Evolutionary conservation across 2,888 invertebrate genomes (phyloP).

Genomic region (Drosophila kuntzei): DNA sequence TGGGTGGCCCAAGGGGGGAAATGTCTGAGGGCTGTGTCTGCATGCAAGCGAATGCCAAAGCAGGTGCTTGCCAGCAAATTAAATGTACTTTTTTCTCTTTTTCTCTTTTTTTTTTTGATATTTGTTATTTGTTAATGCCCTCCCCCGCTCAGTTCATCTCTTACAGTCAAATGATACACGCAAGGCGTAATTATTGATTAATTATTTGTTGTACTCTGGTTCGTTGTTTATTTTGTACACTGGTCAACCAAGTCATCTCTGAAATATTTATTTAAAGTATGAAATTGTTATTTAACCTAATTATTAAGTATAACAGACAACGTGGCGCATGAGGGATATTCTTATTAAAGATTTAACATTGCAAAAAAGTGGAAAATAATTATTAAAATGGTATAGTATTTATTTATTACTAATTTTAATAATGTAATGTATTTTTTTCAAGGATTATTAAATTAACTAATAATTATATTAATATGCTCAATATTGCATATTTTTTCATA

Average conservation of each 20-base stretch:
- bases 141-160: constrained; percentile 11
- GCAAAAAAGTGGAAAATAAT: no score
- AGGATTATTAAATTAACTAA: background rate
- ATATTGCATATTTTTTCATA: background rate
- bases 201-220: constrained; percentile 56
- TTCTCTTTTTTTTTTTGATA: constrained; percentile 13
- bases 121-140: constrained; percentile 17
- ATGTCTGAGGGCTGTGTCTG: constrained; percentile 31
- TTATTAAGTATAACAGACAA: background rate
- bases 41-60: constrained; percentile 48
- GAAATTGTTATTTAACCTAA: background rate
- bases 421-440: no score
- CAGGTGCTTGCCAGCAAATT: constrained; percentile 66
- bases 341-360: background rate
- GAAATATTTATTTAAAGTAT: background rate
- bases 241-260: constrained; percentile 10
- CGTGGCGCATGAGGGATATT: background rate
- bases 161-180: constrained; percentile 53
- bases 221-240: constrained; percentile 32
- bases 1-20: constrained; percentile 5
- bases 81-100: constrained; percentile 44
- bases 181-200: constrained; percentile 72
- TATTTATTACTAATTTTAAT: no score
- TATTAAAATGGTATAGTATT: no score
- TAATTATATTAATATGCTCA: background rate